These are phyloP conservation scores for Neodon shergylaensis DNA, from an alignment of 2,113 vertebrate genomes.

Conservation along the genomic window DNA sequence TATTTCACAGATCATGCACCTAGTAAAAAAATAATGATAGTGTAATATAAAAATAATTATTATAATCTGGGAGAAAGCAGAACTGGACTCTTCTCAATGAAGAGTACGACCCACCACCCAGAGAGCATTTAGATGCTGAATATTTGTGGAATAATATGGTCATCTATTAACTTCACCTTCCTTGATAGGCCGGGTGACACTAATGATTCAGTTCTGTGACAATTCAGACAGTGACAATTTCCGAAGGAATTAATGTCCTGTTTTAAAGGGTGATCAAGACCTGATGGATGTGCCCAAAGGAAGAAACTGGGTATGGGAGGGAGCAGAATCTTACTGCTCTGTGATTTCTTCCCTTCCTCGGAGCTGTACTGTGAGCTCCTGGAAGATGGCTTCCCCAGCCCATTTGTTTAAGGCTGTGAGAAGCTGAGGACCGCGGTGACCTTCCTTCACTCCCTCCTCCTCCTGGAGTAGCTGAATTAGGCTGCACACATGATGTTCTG, in stretches of 20 bases:
- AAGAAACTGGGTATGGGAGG: background rate
- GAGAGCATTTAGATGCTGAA: background rate
- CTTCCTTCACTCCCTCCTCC: too few relatives aligned
- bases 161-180: background rate
- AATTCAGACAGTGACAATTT: background rate
- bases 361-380: background rate
- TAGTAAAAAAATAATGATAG: constrained; percentile 45
- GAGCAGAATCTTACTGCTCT: background rate
- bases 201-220: background rate
- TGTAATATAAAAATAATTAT: too few relatives aligned
- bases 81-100: background rate
- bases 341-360: background rate
- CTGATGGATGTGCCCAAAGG: background rate
- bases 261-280: background rate
- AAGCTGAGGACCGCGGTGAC: background rate
- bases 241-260: background rate
- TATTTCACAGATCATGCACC: background rate
- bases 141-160: background rate
- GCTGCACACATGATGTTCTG: background rate
- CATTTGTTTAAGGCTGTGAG: background rate
- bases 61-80: background rate
- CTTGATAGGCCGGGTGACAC: background rate
- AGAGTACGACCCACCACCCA: background rate
- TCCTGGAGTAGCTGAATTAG: background rate
- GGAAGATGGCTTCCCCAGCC: background rate